Conservation (phyloP, 2,888 invertebrate species). For the Eustalomyia histrio region DNA sequence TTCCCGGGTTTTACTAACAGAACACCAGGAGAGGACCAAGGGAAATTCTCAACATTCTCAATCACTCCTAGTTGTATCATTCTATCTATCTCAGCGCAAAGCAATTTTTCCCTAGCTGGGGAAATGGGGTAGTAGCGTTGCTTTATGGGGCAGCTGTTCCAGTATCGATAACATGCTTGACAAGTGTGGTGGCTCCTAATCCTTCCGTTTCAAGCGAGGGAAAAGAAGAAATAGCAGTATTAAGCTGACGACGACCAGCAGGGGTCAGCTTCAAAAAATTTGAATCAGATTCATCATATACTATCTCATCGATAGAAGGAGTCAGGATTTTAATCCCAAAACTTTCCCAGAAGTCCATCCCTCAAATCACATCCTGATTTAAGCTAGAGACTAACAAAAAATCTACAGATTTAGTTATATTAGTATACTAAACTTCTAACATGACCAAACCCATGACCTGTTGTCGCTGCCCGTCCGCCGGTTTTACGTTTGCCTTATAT, state of each 20-base stretch:
- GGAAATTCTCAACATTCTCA: no score
- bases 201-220: constrained; percentile 36
- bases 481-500: constrained; percentile 4
- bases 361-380: constrained; percentile 12
- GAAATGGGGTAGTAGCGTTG: no score
- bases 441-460: background rate
- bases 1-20: no score
- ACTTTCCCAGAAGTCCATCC: constrained; percentile 11
- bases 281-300: background rate
- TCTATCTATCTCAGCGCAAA: no score
- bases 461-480: constrained; percentile 4
- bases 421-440: background rate
- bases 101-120: no score
- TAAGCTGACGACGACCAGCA: no score
- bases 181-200: constrained; percentile 25
- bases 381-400: constrained; percentile 1
- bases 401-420: background rate
- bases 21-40: no score
- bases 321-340: constrained; percentile 1
- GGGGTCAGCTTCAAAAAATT: background rate
- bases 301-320: background rate
- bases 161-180: no score
- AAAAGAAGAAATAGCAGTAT: background rate
- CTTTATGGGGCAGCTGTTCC: no score
- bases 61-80: no score